These are phyloP conservation scores for Lasioglossum malachurum DNA, from an alignment of 2,888 invertebrate species.

Conservation along the genomic window DNA sequence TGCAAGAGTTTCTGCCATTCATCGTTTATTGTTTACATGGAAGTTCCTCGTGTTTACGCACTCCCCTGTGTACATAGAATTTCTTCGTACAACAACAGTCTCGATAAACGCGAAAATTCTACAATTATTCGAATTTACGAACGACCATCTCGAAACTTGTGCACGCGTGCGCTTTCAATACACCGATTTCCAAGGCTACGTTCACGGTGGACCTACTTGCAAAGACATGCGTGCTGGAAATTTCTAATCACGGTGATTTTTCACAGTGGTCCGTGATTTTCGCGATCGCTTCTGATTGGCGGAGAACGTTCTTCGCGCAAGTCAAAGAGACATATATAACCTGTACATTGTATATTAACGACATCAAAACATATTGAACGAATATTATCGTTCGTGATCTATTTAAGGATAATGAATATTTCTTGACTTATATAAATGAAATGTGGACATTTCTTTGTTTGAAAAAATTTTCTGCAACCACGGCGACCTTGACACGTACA, in stretches of 20 bases:
- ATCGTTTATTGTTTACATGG: neutral
- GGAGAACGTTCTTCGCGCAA: no score
- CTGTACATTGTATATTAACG: no score
- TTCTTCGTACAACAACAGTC: neutral
- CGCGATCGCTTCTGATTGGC: no score
- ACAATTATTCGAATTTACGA: neutral
- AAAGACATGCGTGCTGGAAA: neutral
- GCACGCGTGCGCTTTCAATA: neutral
- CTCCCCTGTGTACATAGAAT: neutral
- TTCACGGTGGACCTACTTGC: neutral
- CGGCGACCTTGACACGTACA: neutral
- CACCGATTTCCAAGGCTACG: neutral
- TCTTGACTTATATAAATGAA: no score
- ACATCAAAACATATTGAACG: no score
- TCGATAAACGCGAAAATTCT: neutral
- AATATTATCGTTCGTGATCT: no score
- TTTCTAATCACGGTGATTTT: no score
- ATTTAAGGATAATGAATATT: no score
- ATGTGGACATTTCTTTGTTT: no score
- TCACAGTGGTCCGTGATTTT: no score
- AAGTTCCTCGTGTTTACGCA: neutral
- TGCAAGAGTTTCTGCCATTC: neutral
- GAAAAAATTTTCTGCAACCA: no score
- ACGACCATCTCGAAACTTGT: neutral
- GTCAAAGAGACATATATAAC: no score